Evolutionary conservation across 1,140 invertebrate species (phyloP).

Genomic region (Bradysia coprophila): DNA sequence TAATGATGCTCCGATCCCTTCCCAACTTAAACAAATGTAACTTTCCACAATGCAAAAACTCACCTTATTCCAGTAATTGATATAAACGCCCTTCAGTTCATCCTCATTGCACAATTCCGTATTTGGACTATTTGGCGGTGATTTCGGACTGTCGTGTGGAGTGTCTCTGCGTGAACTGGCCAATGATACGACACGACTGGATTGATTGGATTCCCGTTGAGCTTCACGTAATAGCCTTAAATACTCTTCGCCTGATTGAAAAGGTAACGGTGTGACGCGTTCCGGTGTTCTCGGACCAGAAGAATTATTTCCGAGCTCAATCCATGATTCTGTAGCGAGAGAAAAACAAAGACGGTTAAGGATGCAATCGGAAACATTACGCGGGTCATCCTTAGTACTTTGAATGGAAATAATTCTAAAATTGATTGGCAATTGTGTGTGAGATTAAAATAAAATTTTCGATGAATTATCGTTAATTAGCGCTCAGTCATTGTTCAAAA

Average conservation of each 20-base stretch:
- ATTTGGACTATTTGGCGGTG: constrained; percentile 76
- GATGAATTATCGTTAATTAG: no score
- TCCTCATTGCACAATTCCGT: constrained; percentile 51
- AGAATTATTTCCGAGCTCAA: constrained; percentile 43
- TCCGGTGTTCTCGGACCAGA: constrained; percentile 36
- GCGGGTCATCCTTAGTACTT: no score
- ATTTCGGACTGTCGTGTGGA: constrained; percentile 51
- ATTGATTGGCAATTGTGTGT: no score
- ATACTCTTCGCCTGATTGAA: constrained; percentile 52
- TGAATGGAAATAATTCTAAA: no score
- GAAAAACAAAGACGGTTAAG: no score
- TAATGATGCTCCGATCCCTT: no score
- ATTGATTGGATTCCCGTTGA: constrained; percentile 69
- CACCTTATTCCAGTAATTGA: constrained; percentile 54
- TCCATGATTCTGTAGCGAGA: constrained; percentile 73
- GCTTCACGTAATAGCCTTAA: constrained; percentile 65
- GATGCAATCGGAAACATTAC: no score
- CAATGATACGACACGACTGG: constrained; percentile 60
- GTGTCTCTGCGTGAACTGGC: constrained; percentile 55
- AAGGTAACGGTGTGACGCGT: constrained; percentile 44
- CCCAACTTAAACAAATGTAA: no score
- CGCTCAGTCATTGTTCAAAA: no score
- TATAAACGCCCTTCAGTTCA: constrained; percentile 59
- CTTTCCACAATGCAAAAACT: no score
- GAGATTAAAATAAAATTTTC: no score